Evolutionary conservation across 1,140 invertebrate genomes (phyloP), one percentile per base, ranked within the genome.

Genomic region (Drosophila lacertosa): DNA sequence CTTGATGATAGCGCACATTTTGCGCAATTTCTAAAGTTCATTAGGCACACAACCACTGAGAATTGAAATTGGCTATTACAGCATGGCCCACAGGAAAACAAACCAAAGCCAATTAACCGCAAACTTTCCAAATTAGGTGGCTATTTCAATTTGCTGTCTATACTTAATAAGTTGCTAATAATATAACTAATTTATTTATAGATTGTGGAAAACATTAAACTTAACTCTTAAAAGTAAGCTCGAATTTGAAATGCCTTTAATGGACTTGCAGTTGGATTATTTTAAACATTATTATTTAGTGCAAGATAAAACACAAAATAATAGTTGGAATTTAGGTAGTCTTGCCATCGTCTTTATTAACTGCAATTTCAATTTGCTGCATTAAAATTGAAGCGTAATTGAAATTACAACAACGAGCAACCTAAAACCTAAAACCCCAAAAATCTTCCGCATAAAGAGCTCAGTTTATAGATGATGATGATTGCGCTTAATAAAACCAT

Each of bases 401-500:
- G 77, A 58, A 86, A 88, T 86, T 88, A 73, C 60, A 59, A 40
- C 29, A 72, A 53, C 18, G 57, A 59, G 37, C 29, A 72, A 53
- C 18, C 62, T 60, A 18, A 39, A 20, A 33, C 29, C 24, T n/a
- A 18, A 50, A 20, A 6, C 26, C 7, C 7, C 18, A 39, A 57
- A 65, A 55, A 50, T 65, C 47, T 48, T 37, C 53, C 18, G 51
- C 50, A 66, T 59, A 51, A 64, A 42, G 35, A 64, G 47, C 63
- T 32, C 15, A 13, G 16, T 22, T 53, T 70, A 50, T 16, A 42
- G 42, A 26, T 60, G 47, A 71, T 64, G 76, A 73, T 86, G 73
- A 86, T 86, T 86, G 59, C 53, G 79, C 68, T 84, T 63, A 83
- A 83, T 83, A 76, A 83, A 84, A 83, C 50, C 48, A 60, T 59